Percentiles rank a stretch among this genome's conserved stretches.
Evolutionary conservation across 2,113 vertebrate species (phyloP).

Genomic region (Poecilia latipinna): DNA sequence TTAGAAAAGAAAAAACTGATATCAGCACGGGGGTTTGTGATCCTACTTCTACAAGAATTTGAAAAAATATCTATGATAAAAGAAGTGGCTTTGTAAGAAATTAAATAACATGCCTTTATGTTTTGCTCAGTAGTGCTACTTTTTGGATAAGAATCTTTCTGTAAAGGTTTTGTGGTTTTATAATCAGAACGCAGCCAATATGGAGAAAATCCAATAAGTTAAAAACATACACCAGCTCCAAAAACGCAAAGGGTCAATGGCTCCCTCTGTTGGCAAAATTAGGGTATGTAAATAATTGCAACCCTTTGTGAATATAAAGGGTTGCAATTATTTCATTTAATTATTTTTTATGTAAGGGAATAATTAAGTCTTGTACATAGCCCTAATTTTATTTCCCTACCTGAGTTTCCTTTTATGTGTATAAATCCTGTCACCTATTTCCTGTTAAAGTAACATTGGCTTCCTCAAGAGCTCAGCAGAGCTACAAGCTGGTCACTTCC

Average conservation of each 20-base stretch:
- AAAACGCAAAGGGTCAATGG: slow-evolving; percentile 31
- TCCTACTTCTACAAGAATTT: slow-evolving; percentile 14
- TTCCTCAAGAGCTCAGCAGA: too few species aligned
- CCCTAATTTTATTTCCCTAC: not conserved
- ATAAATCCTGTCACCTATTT: too few species aligned
- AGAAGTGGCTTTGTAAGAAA: slow-evolving; percentile 20
- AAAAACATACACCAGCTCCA: slow-evolving; percentile 1
- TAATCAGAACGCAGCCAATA: slow-evolving; percentile 19
- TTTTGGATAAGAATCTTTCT: slow-evolving; percentile 3
- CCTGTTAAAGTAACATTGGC: too few species aligned
- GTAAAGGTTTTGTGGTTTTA: slow-evolving; percentile 19
- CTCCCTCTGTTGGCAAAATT: slow-evolving; percentile 64
- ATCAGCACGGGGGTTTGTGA: slow-evolving; percentile 2
- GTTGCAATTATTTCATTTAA: too few species aligned
- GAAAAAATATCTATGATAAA: slow-evolving; percentile 12
- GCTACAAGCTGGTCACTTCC: too few species aligned
- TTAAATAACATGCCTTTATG: not conserved
- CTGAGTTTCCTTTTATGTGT: not conserved
- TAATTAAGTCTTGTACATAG: too few species aligned
- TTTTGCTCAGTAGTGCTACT: not conserved
- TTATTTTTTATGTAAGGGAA: too few species aligned
- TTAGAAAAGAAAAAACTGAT: slow-evolving; percentile 9
- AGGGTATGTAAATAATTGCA: slow-evolving; percentile 1
- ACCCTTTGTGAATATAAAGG: not conserved
- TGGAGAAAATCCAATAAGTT: slow-evolving; percentile 3